A percentile compares a stretch with the other conserved stretches of the same genome.
Conservation (phyloP, 2,113 vertebrate genomes). For the Xenopus tropicalis region UCB_Xtro_10.0 CM004443.2:192129001-192129500, state of each 20-base stretch:
- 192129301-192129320: constrained; percentile 34
- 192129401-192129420: constrained; percentile 42
- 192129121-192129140: background rate
- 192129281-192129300: constrained; percentile 8
- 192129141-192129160: background rate
- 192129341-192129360: constrained; percentile 41
- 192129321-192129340: constrained; percentile 26
- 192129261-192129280: constrained; percentile 26
- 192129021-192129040: too few species aligned
- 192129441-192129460: constrained; percentile 50
- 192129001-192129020: too few species aligned
- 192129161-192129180: background rate
- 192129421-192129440: constrained; percentile 47
- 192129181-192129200: background rate
- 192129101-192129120: background rate
- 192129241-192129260: too few species aligned
- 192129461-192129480: constrained; percentile 47
- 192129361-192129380: constrained; percentile 44
- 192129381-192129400: constrained; percentile 43
- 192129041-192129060: too few species aligned
- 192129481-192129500: constrained; percentile 40
- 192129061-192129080: too few species aligned
- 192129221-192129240: too few species aligned
- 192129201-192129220: background rate
- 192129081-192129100: background rate